phyloP scores from a whole-genome alignment of 2,113 vertebrate genomes.

The Sebastes schlegelii region DNA sequence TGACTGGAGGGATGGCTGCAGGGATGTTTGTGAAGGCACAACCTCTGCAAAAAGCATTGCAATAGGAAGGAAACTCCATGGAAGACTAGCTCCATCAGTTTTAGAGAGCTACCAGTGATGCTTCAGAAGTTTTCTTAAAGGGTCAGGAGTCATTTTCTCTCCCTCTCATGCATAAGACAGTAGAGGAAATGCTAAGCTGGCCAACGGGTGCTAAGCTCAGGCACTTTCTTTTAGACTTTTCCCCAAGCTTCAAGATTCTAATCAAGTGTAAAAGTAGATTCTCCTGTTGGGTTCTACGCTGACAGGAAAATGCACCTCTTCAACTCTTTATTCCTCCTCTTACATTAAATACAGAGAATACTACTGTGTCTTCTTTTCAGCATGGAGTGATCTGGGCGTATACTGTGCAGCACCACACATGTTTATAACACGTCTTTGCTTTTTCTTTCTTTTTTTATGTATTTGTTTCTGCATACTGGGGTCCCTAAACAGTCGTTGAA shows the following conservation, averaged over 20 bases:
- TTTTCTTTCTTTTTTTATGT: neutral
- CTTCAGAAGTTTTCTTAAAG: conserved; percentile 5
- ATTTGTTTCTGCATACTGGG: no score
- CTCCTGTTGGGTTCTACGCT: neutral
- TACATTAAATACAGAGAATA: neutral
- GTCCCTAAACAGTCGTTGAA: no score
- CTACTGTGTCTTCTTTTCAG: neutral
- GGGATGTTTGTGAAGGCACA: conserved; percentile 33
- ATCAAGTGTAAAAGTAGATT: conserved; percentile 20
- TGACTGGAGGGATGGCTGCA: conserved; percentile 35
- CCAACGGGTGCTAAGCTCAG: conserved; percentile 9
- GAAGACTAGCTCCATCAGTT: conserved; percentile 5
- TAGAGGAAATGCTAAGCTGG: neutral
- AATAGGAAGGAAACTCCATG: neutral
- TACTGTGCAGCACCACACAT: neutral
- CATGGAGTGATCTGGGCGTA: neutral
- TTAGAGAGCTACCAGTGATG: neutral
- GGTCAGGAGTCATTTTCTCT: conserved; percentile 11
- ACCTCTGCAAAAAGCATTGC: neutral
- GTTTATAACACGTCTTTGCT: neutral
- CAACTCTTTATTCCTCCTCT: conserved; percentile 7
- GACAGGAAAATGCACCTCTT: neutral
- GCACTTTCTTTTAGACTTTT: neutral
- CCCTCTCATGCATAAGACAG: conserved; percentile 5
- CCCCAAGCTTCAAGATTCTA: neutral